A percentile compares a stretch with the other conserved stretches of the same genome.
Conservation (phyloP, 2,888 invertebrate species). For the Mystacides longicornis region DNA sequence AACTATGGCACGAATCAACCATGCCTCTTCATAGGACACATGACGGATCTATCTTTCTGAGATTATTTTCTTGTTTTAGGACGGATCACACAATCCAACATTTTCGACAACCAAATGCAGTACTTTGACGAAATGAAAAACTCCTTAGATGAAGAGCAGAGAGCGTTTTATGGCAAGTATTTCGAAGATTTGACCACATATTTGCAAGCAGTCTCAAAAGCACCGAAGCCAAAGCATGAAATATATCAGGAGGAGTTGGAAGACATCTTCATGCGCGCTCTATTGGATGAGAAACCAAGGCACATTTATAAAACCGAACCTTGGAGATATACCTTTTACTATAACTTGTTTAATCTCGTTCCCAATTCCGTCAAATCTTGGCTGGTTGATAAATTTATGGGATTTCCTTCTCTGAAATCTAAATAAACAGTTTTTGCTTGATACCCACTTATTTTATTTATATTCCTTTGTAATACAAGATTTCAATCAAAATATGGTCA, state of each 20-base stretch:
- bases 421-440: not conserved
- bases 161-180: constrained; percentile 55
- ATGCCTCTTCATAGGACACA: too few relatives aligned
- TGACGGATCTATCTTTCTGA: too few relatives aligned
- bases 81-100: constrained; percentile 53
- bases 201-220: constrained; percentile 41
- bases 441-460: not conserved
- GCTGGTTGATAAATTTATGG: constrained; percentile 56
- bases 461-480: too few relatives aligned
- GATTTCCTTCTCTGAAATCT: not conserved
- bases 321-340: constrained; percentile 58
- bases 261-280: constrained; percentile 53
- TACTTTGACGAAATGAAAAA: constrained; percentile 59
- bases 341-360: constrained; percentile 53
- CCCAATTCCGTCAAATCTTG: constrained; percentile 52
- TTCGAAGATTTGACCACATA: constrained; percentile 57
- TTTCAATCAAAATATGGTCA: too few relatives aligned
- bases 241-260: constrained; percentile 51
- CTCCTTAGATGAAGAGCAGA: constrained; percentile 55
- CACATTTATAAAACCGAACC: constrained; percentile 62
- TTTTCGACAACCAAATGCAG: constrained; percentile 55
- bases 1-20: too few relatives aligned
- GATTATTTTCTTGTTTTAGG: too few relatives aligned
- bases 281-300: constrained; percentile 53
- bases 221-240: constrained; percentile 36